These are phyloP conservation scores for Dicrurus megarhynchus DNA, from an alignment of 2,113 vertebrate species.

Conservation along the genomic window DNA sequence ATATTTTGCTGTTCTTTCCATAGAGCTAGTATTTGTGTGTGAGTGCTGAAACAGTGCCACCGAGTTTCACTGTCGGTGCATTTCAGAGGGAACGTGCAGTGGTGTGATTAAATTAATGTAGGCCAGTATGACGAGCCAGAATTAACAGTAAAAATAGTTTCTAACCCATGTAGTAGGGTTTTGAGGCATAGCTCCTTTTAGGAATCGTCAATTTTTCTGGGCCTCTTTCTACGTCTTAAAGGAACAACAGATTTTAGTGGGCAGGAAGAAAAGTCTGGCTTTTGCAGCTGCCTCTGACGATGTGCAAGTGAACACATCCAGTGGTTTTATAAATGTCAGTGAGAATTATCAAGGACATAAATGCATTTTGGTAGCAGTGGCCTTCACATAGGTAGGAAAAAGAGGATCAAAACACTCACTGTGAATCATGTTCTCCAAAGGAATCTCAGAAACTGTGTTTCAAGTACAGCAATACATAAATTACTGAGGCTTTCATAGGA, in stretches of 20 bases:
- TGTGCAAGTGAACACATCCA: not conserved
- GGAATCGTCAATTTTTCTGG: not conserved
- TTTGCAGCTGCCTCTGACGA: not conserved
- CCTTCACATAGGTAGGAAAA: not conserved
- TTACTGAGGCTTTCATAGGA: not conserved
- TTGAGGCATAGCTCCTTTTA: not conserved
- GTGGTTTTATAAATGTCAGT: not conserved
- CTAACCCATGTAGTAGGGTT: not conserved
- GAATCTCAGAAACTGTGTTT: not conserved
- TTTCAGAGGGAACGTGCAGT: not conserved
- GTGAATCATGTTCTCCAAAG: not conserved
- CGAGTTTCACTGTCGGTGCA: rapidly evolving
- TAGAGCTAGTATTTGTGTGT: not conserved
- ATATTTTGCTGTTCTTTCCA: not conserved
- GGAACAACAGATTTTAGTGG: not conserved
- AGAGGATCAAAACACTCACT: not conserved
- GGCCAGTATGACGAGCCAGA: not conserved
- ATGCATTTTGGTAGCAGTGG: not conserved
- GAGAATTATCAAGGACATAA: not conserved
- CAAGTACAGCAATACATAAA: not conserved
- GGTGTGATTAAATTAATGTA: not conserved
- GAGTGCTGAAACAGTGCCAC: not conserved
- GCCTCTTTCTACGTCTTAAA: not conserved
- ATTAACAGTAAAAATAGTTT: not conserved
- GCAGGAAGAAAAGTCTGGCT: not conserved